Conservation (phyloP, 2,113 vertebrate genomes). For the Cyphomyrus discorhynchus region DNA sequence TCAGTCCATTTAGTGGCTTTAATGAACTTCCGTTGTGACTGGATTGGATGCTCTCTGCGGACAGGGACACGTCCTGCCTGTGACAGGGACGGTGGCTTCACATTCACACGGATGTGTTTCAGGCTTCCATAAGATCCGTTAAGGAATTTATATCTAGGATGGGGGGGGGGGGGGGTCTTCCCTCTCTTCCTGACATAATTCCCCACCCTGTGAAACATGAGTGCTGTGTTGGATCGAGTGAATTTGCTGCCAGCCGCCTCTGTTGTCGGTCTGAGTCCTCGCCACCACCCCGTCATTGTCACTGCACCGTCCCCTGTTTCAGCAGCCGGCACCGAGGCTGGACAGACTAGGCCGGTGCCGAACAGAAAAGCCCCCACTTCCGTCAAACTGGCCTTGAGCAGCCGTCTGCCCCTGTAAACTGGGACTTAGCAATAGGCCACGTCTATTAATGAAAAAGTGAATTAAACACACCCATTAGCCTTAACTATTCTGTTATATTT, state of each 20-base stretch:
- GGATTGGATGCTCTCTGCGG: not conserved
- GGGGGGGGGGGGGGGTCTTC: not conserved
- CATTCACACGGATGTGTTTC: not conserved
- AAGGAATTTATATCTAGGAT: not conserved
- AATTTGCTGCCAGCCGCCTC: not conserved
- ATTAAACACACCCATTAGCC: not conserved
- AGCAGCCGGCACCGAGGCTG: not conserved
- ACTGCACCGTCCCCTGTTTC: not conserved
- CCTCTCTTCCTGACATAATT: not conserved
- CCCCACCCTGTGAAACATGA: not conserved
- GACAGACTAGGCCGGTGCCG: not conserved
- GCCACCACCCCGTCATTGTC: not conserved
- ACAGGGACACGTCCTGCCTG: not conserved
- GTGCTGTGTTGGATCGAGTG: not conserved
- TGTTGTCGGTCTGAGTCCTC: too few species aligned
- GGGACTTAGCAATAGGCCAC: not conserved
- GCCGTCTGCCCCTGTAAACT: not conserved
- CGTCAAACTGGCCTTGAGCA: not conserved
- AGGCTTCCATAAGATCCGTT: not conserved
- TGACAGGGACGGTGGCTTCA: not conserved
- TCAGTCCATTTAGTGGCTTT: not conserved
- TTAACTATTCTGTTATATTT: not conserved
- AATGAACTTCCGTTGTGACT: not conserved
- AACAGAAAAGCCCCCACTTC: too few species aligned
- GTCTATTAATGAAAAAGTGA: slow-evolving; percentile 1